Conservation (phyloP, 2,888 invertebrate species). For the Apamea sordens region DNA sequence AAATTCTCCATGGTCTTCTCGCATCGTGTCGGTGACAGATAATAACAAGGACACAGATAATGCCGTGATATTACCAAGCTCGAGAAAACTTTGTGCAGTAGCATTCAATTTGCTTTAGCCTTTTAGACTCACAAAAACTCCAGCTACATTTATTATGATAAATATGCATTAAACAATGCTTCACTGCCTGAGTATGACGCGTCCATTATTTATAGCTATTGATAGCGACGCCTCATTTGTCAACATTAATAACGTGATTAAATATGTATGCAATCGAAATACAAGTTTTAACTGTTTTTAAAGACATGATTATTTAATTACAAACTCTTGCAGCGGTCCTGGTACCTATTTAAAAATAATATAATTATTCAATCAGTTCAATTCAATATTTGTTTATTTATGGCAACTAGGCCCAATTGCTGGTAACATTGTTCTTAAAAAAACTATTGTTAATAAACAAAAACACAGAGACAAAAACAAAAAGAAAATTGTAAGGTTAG, state of each 20-base stretch:
- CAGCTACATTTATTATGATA: slow-evolving; percentile 16
- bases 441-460: too few relatives aligned
- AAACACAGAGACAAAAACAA: too few relatives aligned
- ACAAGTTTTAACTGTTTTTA: slow-evolving; percentile 14
- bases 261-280: slow-evolving; percentile 19
- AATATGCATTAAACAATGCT: slow-evolving; percentile 33
- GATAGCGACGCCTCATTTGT: slow-evolving; percentile 38
- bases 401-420: too few relatives aligned
- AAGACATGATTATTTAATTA: slow-evolving; percentile 11
- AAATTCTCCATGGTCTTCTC: background rate
- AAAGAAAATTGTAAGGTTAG: too few relatives aligned
- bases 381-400: too few relatives aligned
- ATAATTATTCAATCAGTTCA: too few relatives aligned
- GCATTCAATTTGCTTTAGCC: background rate
- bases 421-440: too few relatives aligned
- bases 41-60: background rate
- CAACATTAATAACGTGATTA: slow-evolving; percentile 40
- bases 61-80: background rate
- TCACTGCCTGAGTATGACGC: slow-evolving; percentile 31
- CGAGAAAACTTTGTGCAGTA: background rate
- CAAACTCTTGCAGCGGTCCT: background rate
- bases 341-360: background rate
- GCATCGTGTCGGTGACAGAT: background rate
- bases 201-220: slow-evolving; percentile 38
- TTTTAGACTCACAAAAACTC: slow-evolving; percentile 5